Evolutionary conservation across 1,140 invertebrate genomes (phyloP).

Genomic region (Hylaeus anthracinus): DNA sequence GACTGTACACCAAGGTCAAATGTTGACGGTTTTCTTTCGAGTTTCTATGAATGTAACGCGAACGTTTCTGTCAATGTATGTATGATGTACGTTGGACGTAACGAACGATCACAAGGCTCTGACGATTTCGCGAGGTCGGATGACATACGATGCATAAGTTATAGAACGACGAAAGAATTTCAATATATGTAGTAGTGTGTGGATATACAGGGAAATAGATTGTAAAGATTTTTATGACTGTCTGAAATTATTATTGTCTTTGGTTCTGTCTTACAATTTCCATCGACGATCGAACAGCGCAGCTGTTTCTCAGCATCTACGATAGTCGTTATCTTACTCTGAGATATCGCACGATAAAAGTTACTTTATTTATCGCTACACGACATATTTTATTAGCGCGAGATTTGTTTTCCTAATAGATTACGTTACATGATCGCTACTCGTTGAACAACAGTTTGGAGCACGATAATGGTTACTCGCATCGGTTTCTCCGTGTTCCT

Average conservation of each 20-base stretch:
- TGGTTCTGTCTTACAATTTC: constrained; percentile 25
- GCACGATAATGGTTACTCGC: background rate
- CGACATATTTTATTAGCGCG: constrained; percentile 11
- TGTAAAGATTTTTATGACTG: constrained; percentile 54
- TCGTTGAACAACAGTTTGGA: background rate
- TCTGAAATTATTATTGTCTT: constrained; percentile 51
- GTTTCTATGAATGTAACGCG: constrained; percentile 22
- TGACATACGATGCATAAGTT: constrained; percentile 26
- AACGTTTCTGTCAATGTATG: constrained; percentile 47
- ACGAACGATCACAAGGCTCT: constrained; percentile 16
- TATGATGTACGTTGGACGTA: constrained; percentile 39
- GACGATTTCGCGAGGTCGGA: constrained; percentile 24
- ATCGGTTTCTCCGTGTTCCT: background rate
- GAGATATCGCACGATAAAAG: background rate
- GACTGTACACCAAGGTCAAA: background rate
- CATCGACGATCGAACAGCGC: constrained; percentile 14
- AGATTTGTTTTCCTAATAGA: background rate
- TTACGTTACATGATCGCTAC: background rate
- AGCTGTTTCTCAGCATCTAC: constrained; percentile 30
- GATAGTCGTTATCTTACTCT: background rate
- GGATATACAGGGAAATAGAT: constrained; percentile 61
- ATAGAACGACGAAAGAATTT: constrained; percentile 50
- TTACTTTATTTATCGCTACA: constrained; percentile 4
- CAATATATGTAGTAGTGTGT: constrained; percentile 55
- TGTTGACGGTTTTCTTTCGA: constrained; percentile 20